Base-by-base conservation (phyloP, 2,113 vertebrate species). In the Halcyon malimbica region DNA sequence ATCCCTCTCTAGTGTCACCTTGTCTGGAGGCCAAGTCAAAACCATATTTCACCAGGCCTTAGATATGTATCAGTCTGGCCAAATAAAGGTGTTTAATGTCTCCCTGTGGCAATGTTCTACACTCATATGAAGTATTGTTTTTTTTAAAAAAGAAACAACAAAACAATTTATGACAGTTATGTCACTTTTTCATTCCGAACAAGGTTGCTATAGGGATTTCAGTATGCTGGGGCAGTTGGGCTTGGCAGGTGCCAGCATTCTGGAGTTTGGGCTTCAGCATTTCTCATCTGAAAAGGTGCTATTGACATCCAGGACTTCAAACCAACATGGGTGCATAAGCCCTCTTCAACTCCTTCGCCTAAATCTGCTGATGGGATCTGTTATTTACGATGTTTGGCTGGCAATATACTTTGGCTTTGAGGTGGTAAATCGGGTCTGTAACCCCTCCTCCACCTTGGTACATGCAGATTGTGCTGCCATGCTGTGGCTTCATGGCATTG, bases 321-420 rank as follows among this genome's bases (percentile, higher is more conserved):
- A 29, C 35, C 17, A 64, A 2, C 0, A 0, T 31, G 23, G 48
- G 53, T 2, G 4, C 3, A 0, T 65, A 70, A 64, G 8, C 29
- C 12, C 20, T 74, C 39, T 67, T 89, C 19, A 19, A n/a, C 23
- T 31, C 19, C 21, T 28, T 77, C 2, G 1, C 19, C 25, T 42
- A 68, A 86, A 39, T 33, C 35, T 89, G 33, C 29, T 64, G 63
- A 48, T 31, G 24, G 23, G 19, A 68, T 79, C 53, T 75, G 39
- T 57, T 50, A 57, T 89, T 65, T 60, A 53, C 19, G 35, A 6
- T 56, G 28, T 65, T 31, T 64, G 31, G 26, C 57, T 84, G 20
- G 51, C 18, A 70, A 63, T 31, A 48, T 8, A 20, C 83, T 83
- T 83, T 2, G 0, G 11, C 44, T 53, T 24, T 0, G 2, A 46